Conservation (phyloP, 2,797 vertebrate species). For the Galagoides demidoff region DNA sequence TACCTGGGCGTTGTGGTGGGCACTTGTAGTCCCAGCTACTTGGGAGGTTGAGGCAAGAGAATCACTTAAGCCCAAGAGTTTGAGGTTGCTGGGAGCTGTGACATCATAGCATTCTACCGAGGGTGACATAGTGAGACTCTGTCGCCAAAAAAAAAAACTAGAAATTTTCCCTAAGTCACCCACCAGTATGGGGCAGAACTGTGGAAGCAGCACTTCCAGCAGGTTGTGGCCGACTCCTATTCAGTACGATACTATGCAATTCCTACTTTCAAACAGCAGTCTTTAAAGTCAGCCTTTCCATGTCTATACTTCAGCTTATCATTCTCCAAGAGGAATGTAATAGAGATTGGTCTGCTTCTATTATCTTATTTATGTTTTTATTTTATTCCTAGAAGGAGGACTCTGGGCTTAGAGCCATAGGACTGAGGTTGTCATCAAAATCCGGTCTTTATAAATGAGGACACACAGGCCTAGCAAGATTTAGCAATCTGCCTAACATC, state of each 20-base stretch:
- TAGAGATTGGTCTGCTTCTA: neutral
- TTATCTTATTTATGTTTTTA: neutral
- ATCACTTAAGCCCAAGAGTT: too few relatives aligned
- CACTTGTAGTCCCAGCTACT: too few relatives aligned
- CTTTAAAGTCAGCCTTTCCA: neutral
- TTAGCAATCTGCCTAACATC: neutral
- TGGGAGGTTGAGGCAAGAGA: too few relatives aligned
- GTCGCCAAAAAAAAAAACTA: neutral
- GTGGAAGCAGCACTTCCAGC: neutral
- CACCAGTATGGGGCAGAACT: neutral
- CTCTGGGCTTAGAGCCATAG: neutral
- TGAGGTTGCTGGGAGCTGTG: too few relatives aligned
- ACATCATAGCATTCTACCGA: too few relatives aligned
- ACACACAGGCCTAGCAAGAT: neutral
- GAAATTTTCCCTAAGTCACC: neutral
- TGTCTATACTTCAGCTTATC: neutral
- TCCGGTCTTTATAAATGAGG: neutral
- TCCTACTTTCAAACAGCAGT: neutral
- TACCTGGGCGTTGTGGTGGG: too few relatives aligned
- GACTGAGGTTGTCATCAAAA: neutral
- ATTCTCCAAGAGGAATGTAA: neutral
- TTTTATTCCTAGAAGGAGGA: neutral
- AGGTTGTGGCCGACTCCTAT: neutral
- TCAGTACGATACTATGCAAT: neutral
- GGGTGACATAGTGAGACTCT: too few relatives aligned